These are phyloP conservation scores for Caenorhabditis drosophilae DNA, from an alignment of 2,888 invertebrate genomes.

Conservation along the genomic window DNA sequence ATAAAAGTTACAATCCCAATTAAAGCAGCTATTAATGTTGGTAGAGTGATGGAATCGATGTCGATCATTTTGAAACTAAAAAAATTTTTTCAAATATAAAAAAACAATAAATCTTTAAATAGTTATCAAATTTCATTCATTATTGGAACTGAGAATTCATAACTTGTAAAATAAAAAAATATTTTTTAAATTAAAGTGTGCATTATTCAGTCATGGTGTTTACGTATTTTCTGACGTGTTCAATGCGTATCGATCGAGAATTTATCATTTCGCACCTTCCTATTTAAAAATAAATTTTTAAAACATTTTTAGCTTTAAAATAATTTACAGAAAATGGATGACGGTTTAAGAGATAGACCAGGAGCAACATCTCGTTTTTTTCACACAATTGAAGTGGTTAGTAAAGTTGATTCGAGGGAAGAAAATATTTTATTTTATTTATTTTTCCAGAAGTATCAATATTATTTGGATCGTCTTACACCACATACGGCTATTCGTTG, in stretches of 20 bases:
- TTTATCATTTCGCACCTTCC: slow-evolving; percentile 1
- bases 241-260: slow-evolving; percentile 10
- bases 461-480: slow-evolving; percentile 67
- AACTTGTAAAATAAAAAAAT: too few species aligned
- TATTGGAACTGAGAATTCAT: too few species aligned
- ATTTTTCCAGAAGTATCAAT: slow-evolving; percentile 68
- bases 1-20: slow-evolving; percentile 33
- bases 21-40: slow-evolving; percentile 26
- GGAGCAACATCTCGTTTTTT: slow-evolving; percentile 59
- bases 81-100: slow-evolving; percentile 2
- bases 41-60: slow-evolving; percentile 27
- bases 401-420: too few species aligned
- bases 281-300: too few species aligned
- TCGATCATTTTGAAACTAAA: slow-evolving; percentile 21
- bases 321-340: slow-evolving; percentile 67
- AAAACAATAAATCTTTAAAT: slow-evolving; percentile 1
- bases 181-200: background rate
- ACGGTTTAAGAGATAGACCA: slow-evolving; percentile 63
- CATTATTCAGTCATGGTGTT: slow-evolving; percentile 16
- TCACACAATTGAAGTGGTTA: slow-evolving; percentile 59
- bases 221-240: slow-evolving; percentile 33
- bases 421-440: too few species aligned
- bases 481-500: slow-evolving; percentile 66
- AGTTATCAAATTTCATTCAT: too few species aligned
- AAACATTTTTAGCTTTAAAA: background rate